A percentile compares a stretch with the other conserved stretches of the same genome.
Conservation (phyloP, 2,888 invertebrate species). For the Aelia acuminata region DNA sequence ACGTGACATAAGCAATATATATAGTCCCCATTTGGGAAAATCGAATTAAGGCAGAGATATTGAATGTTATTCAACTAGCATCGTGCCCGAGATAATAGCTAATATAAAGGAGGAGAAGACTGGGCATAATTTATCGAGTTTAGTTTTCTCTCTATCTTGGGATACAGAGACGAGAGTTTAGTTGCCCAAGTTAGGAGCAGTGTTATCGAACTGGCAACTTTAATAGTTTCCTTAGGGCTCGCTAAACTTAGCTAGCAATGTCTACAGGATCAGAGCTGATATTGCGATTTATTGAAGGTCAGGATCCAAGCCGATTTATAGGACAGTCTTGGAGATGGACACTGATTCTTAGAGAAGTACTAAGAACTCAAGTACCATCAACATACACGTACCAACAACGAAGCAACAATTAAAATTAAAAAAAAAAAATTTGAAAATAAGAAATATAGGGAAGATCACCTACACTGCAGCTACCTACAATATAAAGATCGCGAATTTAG, state of each 20-base stretch:
- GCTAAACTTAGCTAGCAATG: not conserved
- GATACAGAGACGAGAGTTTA: not conserved
- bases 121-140: not conserved
- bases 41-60: not conserved
- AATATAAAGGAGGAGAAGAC: not conserved
- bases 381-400: not conserved
- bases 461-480: too few relatives aligned
- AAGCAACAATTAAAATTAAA: not conserved
- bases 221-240: slow-evolving; percentile 11
- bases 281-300: slow-evolving; percentile 17
- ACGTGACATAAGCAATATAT: not conserved
- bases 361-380: too few relatives aligned
- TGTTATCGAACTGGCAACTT: not conserved
- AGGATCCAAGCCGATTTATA: not conserved
- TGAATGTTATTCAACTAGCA: slow-evolving; percentile 24
- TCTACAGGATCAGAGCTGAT: not conserved
- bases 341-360: too few relatives aligned
- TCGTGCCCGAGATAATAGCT: not conserved
- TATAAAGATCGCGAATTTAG: too few relatives aligned
- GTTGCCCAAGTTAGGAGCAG: not conserved
- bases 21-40: not conserved
- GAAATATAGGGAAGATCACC: too few relatives aligned
- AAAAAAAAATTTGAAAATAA: too few relatives aligned
- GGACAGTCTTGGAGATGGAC: not conserved
- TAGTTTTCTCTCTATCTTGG: slow-evolving; percentile 10